A percentile compares a stretch with the other conserved stretches of the same genome.
These are phyloP conservation scores for Ceratina australensis DNA, from an alignment of 1,140 invertebrate genomes.

Conservation along the genomic window DNA sequence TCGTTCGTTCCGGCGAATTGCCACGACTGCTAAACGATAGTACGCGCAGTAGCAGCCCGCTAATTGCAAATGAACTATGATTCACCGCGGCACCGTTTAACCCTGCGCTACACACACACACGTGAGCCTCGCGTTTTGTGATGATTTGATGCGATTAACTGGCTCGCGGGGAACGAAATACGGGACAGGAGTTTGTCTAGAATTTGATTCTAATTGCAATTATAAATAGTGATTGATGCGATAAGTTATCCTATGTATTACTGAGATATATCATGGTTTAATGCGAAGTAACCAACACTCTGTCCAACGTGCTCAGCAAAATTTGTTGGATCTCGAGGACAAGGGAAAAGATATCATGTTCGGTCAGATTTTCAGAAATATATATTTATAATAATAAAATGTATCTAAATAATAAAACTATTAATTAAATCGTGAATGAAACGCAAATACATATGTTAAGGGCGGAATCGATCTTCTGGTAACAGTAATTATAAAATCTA, in stretches of 20 bases:
- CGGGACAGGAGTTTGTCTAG: not conserved
- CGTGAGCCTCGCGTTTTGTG: not conserved
- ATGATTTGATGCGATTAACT: constrained; percentile 14
- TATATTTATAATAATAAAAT: too few relatives aligned
- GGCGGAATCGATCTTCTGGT: not conserved
- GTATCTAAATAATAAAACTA: too few relatives aligned
- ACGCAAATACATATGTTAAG: not conserved
- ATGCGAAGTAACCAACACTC: not conserved
- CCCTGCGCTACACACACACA: not conserved
- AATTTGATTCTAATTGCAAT: not conserved
- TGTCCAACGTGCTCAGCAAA: too few relatives aligned
- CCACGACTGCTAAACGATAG: not conserved
- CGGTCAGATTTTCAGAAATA: too few relatives aligned
- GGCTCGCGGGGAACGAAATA: not conserved
- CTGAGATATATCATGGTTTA: not conserved
- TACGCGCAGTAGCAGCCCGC: not conserved
- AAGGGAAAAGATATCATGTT: too few relatives aligned
- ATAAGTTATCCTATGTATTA: not conserved
- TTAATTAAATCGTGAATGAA: too few relatives aligned
- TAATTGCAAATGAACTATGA: constrained; percentile 9
- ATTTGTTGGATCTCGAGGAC: too few relatives aligned
- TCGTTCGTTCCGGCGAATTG: constrained; percentile 4
- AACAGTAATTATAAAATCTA: not conserved
- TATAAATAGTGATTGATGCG: not conserved
- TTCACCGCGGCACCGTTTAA: constrained; percentile 8